Conservation (phyloP, 2,888 invertebrate species). For the Lasiommata megera region DNA sequence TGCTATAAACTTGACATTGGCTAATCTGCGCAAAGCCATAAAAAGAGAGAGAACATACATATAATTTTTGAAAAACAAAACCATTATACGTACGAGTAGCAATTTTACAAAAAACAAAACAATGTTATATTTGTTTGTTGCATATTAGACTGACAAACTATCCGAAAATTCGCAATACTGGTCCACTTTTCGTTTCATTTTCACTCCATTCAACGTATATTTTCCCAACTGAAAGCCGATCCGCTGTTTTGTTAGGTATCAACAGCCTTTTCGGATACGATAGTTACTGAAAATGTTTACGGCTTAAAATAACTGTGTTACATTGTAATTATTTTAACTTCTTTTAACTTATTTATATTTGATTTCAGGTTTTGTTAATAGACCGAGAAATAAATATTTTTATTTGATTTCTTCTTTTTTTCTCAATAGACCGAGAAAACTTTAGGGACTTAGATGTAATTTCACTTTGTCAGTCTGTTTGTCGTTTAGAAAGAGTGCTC, state of each 20-base stretch:
- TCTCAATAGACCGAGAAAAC: no score
- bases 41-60: no score
- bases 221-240: slow-evolving; percentile 14
- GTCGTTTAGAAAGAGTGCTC: no score
- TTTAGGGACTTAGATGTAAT: no score
- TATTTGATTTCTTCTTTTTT: no score
- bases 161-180: slow-evolving; percentile 18
- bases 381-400: no score
- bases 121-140: neutral
- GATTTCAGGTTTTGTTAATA: no score
- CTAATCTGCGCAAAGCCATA: no score
- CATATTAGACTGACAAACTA: slow-evolving; percentile 15
- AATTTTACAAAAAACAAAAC: neutral
- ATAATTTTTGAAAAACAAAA: no score
- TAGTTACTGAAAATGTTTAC: neutral
- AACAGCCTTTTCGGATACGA: neutral
- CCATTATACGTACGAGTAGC: neutral
- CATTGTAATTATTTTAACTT: neutral
- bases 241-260: slow-evolving; percentile 7
- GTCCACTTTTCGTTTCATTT: slow-evolving; percentile 19
- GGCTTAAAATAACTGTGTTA: neutral
- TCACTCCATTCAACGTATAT: slow-evolving; percentile 13
- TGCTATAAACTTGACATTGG: no score
- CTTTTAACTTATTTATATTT: neutral
- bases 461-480: no score